Percentiles rank a stretch among this genome's conserved stretches.
Evolutionary conservation across 2,888 invertebrate genomes (phyloP).

Genomic region (Drosophila neoperkinsi): DNA sequence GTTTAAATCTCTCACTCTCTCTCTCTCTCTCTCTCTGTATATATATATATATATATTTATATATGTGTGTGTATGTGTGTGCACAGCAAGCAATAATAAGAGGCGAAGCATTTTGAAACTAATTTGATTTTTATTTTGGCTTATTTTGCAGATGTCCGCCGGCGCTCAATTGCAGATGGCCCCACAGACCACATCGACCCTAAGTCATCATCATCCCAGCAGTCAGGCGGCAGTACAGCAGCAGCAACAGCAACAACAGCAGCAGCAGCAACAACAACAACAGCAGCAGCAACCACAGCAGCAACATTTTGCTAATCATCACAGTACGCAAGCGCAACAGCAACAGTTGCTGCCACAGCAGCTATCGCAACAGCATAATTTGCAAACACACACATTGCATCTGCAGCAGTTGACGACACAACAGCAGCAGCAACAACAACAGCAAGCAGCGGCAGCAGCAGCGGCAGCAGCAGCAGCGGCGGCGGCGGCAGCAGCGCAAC

Average conservation of each 20-base stretch:
- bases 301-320: conserved; percentile 71
- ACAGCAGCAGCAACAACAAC: conserved; percentile 59
- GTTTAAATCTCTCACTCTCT: not conserved
- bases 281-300: conserved; percentile 60
- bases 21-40: no score
- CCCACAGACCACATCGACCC: conserved; percentile 92
- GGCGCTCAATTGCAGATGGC: conserved; percentile 99
- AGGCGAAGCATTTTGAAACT: not conserved
- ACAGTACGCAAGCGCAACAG: conserved; percentile 68
- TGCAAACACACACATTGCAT: conserved; percentile 65
- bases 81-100: not conserved
- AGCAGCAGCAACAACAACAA: conserved; percentile 68
- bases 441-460: conserved; percentile 53
- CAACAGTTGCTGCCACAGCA: conserved; percentile 59
- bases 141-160: conserved; percentile 93
- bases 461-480: conserved; percentile 47
- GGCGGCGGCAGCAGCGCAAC: conserved; percentile 52
- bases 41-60: not conserved
- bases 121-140: conserved; percentile 20
- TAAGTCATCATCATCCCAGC: conserved; percentile 84
- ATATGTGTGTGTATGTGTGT: not conserved
- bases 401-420: conserved; percentile 67
- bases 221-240: conserved; percentile 69
- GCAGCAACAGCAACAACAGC: conserved; percentile 63
- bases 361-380: conserved; percentile 61